These are phyloP conservation scores for Fragum whitleyi DNA, from an alignment of 2,888 invertebrate genomes.

Conservation along the genomic window DNA sequence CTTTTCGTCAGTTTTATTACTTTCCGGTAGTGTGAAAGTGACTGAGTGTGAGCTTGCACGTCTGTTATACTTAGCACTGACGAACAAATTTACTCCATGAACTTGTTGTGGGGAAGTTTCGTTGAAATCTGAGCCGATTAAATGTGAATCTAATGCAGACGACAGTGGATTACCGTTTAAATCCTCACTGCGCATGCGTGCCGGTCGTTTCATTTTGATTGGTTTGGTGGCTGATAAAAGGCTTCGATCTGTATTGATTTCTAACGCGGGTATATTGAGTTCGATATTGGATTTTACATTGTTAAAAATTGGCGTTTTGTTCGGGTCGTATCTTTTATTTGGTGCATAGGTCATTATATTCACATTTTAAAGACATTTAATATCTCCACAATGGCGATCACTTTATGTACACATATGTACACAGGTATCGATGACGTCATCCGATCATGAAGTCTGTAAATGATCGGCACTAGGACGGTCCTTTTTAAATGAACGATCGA, in stretches of 20 bases:
- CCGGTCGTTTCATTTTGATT: conserved; percentile 48
- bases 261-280: conserved; percentile 39
- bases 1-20: conserved; percentile 24
- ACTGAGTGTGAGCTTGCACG: conserved; percentile 29
- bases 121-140: conserved; percentile 36
- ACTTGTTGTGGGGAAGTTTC: conserved; percentile 26
- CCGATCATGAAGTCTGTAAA: conserved; percentile 10
- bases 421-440: conserved; percentile 27
- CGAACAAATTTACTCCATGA: conserved; percentile 24
- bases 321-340: conserved; percentile 40
- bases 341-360: conserved; percentile 30
- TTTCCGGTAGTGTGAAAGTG: conserved; percentile 48
- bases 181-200: conserved; percentile 56
- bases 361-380: conserved; percentile 17
- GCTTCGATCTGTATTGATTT: conserved; percentile 24
- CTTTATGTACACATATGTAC: conserved; percentile 20
- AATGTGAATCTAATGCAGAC: conserved; percentile 50
- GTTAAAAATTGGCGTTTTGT: conserved; percentile 45
- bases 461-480: not conserved
- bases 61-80: conserved; percentile 49
- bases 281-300: conserved; percentile 43
- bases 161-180: conserved; percentile 40
- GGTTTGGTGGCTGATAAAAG: conserved; percentile 13
- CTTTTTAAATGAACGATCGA: not conserved
- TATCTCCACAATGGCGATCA: not conserved